These are phyloP conservation scores for Anthophora plumipes DNA, from an alignment of 2,888 invertebrate species.

Conservation along the genomic window DNA sequence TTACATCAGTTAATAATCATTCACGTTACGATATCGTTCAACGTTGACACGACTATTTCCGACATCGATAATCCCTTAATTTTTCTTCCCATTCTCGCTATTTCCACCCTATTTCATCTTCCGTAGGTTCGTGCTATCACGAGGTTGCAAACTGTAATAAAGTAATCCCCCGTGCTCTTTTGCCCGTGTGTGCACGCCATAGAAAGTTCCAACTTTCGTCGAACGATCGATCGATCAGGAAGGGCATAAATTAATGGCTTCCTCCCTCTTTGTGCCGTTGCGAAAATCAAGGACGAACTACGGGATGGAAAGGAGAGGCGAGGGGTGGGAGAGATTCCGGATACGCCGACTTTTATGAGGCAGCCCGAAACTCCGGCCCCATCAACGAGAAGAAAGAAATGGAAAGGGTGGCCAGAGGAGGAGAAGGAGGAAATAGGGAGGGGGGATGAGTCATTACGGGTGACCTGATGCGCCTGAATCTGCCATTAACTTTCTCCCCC, in stretches of 20 bases:
- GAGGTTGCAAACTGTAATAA: conserved; percentile 11
- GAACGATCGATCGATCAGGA: conserved; percentile 66
- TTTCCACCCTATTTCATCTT: neutral
- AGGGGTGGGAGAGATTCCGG: conserved; percentile 40
- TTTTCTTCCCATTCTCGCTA: neutral
- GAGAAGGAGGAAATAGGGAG: conserved; percentile 3
- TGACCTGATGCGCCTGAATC: conserved; percentile 45
- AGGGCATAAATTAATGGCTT: conserved; percentile 69
- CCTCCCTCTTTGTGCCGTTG: conserved; percentile 53
- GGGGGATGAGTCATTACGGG: conserved; percentile 54
- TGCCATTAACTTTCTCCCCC: conserved; percentile 48
- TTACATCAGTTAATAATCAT: too few species aligned
- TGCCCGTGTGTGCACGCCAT: neutral
- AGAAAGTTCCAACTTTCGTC: conserved; percentile 49
- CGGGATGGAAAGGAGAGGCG: too few species aligned
- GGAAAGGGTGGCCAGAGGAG: conserved; percentile 7
- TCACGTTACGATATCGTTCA: too few species aligned
- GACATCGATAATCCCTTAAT: neutral
- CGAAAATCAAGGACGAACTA: conserved; percentile 66
- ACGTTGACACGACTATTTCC: too few species aligned
- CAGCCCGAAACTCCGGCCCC: conserved; percentile 50
- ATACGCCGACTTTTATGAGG: conserved; percentile 63
- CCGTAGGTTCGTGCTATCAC: neutral
- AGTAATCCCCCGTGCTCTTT: conserved; percentile 7
- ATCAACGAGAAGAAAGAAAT: conserved; percentile 49